These are phyloP conservation scores for Aegithalos caudatus DNA, from an alignment of 2,113 vertebrate species.

Conservation along the genomic window DNA sequence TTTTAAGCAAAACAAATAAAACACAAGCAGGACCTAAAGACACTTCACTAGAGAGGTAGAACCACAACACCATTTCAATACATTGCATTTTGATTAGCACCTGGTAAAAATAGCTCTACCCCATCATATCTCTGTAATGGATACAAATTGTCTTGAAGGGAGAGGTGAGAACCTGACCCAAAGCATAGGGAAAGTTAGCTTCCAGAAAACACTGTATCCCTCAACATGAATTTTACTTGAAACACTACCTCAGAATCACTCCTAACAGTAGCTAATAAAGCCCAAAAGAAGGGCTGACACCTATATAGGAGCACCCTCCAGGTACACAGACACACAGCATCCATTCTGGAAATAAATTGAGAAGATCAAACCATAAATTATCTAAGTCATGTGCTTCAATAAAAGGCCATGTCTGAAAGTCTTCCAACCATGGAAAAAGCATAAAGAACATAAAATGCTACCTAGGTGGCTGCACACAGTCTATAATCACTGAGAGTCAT, in stretches of 20 bases:
- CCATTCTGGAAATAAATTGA: background rate
- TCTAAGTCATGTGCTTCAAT: background rate
- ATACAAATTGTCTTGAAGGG: background rate
- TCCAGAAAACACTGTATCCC: background rate
- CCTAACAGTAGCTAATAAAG: background rate
- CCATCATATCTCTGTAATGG: background rate
- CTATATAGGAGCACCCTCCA: fast-evolving
- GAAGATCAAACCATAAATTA: background rate
- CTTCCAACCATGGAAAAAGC: background rate
- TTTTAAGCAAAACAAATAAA: background rate
- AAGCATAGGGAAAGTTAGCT: background rate
- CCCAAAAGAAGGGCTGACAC: background rate
- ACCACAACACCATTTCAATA: background rate
- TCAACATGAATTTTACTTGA: background rate
- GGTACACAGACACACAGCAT: background rate
- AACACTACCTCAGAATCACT: background rate
- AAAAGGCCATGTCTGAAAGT: background rate
- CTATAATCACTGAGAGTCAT: background rate
- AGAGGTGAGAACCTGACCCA: background rate
- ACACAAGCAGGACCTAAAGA: background rate
- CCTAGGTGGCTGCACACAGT: background rate
- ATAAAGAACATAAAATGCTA: background rate
- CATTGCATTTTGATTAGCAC: background rate
- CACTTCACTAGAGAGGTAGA: background rate
- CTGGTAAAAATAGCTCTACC: background rate